Percentiles rank a stretch among this genome's conserved stretches.
phyloP scores from a whole-genome alignment of 2,113 vertebrate species.

The Dicrurus megarhynchus region DNA sequence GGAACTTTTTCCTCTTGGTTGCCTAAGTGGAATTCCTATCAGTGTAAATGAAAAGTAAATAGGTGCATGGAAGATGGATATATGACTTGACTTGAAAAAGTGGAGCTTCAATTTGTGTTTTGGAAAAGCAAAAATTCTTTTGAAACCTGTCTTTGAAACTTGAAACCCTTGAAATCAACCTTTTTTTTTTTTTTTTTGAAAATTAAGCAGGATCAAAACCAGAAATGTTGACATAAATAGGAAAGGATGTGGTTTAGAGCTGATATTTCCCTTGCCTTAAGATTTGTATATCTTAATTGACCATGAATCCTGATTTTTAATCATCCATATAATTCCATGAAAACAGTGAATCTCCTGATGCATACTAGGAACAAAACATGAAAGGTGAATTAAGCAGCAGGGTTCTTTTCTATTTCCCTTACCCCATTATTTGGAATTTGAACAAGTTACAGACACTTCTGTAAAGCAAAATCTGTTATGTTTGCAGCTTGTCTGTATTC shows the following conservation, averaged over 20 bases:
- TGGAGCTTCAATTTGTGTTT: background rate
- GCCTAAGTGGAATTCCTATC: slow-evolving; percentile 10
- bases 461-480: background rate
- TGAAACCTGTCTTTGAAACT: background rate
- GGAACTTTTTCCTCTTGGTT: slow-evolving; percentile 9
- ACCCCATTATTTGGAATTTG: background rate
- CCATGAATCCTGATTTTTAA: background rate
- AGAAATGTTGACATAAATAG: background rate
- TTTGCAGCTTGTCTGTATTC: background rate
- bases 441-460: background rate
- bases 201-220: background rate
- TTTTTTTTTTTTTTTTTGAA: background rate
- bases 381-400: background rate
- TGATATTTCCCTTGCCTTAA: background rate
- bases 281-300: background rate
- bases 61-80: background rate
- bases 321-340: background rate
- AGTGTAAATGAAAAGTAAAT: background rate
- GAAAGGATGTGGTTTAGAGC: background rate
- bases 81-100: background rate
- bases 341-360: background rate
- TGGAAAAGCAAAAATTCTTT: background rate
- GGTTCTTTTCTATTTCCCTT: background rate
- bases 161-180: background rate
- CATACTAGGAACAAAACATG: background rate